phyloP scores from a whole-genome alignment of 1,140 invertebrate species.

The Bilobella aurantiaca region DNA sequence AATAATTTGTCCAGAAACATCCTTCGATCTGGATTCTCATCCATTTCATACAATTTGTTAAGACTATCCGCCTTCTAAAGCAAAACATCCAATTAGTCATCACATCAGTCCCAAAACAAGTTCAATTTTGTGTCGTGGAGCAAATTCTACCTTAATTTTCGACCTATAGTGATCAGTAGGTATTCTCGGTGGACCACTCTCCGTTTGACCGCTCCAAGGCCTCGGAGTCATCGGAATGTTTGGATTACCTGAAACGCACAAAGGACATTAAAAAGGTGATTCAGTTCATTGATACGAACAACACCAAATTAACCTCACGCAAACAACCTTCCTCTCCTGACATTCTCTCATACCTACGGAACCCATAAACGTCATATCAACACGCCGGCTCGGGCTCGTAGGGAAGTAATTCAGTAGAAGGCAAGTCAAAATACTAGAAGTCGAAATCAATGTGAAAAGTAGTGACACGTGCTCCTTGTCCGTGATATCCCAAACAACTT shows the following conservation, averaged over 20 bases:
- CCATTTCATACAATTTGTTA: conserved; percentile 91
- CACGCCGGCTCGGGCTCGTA: too few species aligned
- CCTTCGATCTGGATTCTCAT: conserved; percentile 77
- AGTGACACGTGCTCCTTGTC: not conserved
- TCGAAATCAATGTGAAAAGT: conserved; percentile 6
- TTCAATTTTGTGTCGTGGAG: conserved; percentile 6
- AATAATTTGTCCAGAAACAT: conserved; percentile 69
- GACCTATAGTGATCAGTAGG: conserved; percentile 32
- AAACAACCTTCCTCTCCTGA: too few species aligned
- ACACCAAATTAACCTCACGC: too few species aligned
- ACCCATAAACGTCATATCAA: too few species aligned
- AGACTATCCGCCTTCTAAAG: conserved; percentile 84
- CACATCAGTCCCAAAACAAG: conserved; percentile 5
- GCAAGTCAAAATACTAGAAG: too few species aligned
- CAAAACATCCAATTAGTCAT: conserved; percentile 21
- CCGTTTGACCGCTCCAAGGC: conserved; percentile 78
- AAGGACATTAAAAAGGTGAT: too few species aligned
- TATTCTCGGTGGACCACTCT: conserved; percentile 58
- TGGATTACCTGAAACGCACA: conserved; percentile 57
- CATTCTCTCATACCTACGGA: too few species aligned
- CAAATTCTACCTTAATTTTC: conserved; percentile 34
- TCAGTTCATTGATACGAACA: too few species aligned
- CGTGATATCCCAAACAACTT: conserved; percentile 3
- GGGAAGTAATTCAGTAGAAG: too few species aligned
- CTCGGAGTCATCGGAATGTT: conserved; percentile 84